phyloP scores from a whole-genome alignment of 2,888 invertebrate genomes.

The Drosophila anomalata region DNA sequence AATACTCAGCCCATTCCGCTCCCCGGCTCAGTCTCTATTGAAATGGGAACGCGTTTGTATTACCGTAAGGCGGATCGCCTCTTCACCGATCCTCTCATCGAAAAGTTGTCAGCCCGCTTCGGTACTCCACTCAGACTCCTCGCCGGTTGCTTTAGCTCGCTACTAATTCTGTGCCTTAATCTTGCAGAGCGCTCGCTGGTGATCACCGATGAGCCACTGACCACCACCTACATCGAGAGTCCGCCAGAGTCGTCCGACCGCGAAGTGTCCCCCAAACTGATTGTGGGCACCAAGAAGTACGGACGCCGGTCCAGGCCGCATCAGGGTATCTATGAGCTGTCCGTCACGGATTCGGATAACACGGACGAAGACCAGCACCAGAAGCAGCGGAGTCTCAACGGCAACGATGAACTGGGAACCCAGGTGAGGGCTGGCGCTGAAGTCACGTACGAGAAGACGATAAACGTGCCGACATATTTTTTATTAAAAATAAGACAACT shows the following conservation, averaged over 20 bases:
- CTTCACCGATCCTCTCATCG: constrained; percentile 59
- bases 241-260: constrained; percentile 86
- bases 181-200: constrained; percentile 78
- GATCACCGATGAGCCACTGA: constrained; percentile 68
- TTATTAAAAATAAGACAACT: neutral
- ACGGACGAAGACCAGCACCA: constrained; percentile 73
- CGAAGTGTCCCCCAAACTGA: constrained; percentile 89
- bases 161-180: constrained; percentile 8
- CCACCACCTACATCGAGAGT: constrained; percentile 65
- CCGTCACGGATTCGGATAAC: constrained; percentile 82
- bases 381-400: constrained; percentile 68
- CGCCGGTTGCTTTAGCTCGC: neutral
- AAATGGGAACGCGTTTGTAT: constrained; percentile 80
- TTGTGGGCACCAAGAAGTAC: constrained; percentile 90
- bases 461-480: neutral
- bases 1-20: constrained; percentile 25
- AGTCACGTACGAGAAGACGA: constrained; percentile 16
- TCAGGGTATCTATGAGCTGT: constrained; percentile 59
- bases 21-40: constrained; percentile 26
- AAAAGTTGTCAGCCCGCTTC: constrained; percentile 69
- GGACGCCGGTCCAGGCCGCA: constrained; percentile 89
- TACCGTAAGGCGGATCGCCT: constrained; percentile 61
- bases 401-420: constrained; percentile 51
- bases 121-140: constrained; percentile 58
- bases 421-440: constrained; percentile 41